Conservation (phyloP, 2,888 invertebrate genomes). For the Callyntrura guangdongensis region DNA sequence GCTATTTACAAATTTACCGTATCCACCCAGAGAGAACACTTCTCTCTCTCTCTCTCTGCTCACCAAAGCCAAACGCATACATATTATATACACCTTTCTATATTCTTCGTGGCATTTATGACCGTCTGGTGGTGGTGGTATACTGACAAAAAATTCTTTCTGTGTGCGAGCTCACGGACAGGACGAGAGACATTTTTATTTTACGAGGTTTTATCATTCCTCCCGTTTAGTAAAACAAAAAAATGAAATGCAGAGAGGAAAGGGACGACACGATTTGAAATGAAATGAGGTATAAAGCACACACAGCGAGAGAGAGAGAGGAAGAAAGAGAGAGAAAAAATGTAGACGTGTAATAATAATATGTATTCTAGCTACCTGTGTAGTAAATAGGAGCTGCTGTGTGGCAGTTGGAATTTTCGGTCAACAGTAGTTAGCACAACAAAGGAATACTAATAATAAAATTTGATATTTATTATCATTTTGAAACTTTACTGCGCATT, state of each 20-base stretch:
- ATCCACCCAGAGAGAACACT: constrained; percentile 54
- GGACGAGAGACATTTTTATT: neutral
- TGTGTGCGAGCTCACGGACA: constrained; percentile 43
- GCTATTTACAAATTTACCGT: constrained; percentile 63
- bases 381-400: neutral
- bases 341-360: neutral
- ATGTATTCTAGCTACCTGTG: neutral
- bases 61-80: neutral
- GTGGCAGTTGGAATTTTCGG: constrained; percentile 45
- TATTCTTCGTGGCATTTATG: constrained; percentile 37
- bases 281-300: constrained; percentile 30
- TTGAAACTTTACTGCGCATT: constrained; percentile 60
- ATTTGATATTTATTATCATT: constrained; percentile 64
- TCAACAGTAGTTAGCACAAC: constrained; percentile 63
- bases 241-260: constrained; percentile 5
- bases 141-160: neutral
- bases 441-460: constrained; percentile 62
- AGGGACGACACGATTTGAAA: constrained; percentile 40
- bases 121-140: neutral
- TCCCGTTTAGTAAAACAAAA: constrained; percentile 34
- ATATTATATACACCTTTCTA: constrained; percentile 11
- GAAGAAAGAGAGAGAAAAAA: too few relatives aligned
- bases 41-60: constrained; percentile 17
- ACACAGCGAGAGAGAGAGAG: neutral
- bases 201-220: constrained; percentile 15